Evolutionary conservation across 2,888 invertebrate genomes (phyloP), one percentile per base, ranked within the genome.

Genomic region (Orthosia gothica): DNA sequence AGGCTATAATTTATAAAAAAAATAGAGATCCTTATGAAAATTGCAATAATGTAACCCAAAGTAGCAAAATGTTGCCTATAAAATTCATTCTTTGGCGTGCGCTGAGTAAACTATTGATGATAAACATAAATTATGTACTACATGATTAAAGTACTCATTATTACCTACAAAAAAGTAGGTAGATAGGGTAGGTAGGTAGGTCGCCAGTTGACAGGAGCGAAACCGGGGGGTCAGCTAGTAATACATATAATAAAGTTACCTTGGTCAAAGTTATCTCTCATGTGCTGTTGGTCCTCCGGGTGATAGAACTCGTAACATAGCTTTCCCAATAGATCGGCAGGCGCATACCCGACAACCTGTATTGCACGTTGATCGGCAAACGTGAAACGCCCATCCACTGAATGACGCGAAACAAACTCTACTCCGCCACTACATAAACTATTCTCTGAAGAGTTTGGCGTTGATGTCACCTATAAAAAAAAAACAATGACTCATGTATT

Each of bases 201-300:
- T 26, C 1, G 26, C 1, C 26, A 26, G 26, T 26, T 26, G 26
- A 26, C 26, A 3, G 26, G 26, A 26, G 26, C 26, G 26, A 26
- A 26, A 3, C 26, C 26, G 26, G 26, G 1, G 26, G 26, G 26
- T 2, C 26, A 26, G 26, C 26, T 32, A 32, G 32, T 32, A 32
- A 32, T 3, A 3, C 0, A 3, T 49, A 66, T 59, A 74, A 82
- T 66, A 16, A n/a, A 82, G 5, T 66, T 52, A 89, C 99, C 99
- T 97, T 99, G 99, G 90, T 99, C 99, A 93, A 99, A 99, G 93
- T 99, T 99, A 91, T 99, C 99, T 90, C 99, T 98, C 98, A 99
- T 99, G 93, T 99, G 99, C 74, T 98, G 98, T 92, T 99, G 98
- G 96, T 99, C 99, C 92, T 99, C 99, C 0, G 98, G 99, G 93